Base-by-base conservation (phyloP, 2,113 vertebrate genomes). In the Cheilinus undulatus region DNA sequence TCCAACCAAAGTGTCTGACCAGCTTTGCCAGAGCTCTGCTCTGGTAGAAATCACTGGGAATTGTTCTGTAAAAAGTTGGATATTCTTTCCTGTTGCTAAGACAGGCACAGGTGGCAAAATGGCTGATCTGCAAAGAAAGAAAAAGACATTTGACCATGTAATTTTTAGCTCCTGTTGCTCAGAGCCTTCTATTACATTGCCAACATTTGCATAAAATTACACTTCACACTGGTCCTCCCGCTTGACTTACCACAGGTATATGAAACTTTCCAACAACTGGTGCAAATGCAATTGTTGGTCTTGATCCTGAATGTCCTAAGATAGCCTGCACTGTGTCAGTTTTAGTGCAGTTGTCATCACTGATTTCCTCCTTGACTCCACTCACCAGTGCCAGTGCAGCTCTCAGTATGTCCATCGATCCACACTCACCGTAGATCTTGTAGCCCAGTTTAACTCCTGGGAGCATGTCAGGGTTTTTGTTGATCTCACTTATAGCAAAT, bases 401-500 rank as follows among this genome's bases (percentile, higher is more conserved):
- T 85, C 88, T 91, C 48, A 94, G 57, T 81, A 94, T 90, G 50
- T 93, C 88, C 86, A 92, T 88, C 12, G 89, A 90, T 45, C 93
- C 93, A 88, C 94, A 94, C 42, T 74, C 69, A 76, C 92, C 75
- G 59, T 93, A 94, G n/a, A 94, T 95, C 68, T 82, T 93, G 76
- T 93, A 94, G 62, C 93, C 93, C 69, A 94, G 80, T 50, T 76
- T 90, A 42, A 92, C 54, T 60, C 86, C 64, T 19, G 91, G 67
- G 14, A 95, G 86, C 30, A 95, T 78, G 5, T 83, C 32, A 3
- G 80, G 56, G 26, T 88, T 82, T 57, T 32, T 79, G 58, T 95
- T 95, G 68, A 95, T 94, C 86, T 95, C 89, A 57, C 92, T 90
- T 58, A 95, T 85, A 19, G 94, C 92, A 88, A 94, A 94, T 46